phyloP scores from a whole-genome alignment of 2,797 vertebrate species.

The Mus spretus region DNA sequence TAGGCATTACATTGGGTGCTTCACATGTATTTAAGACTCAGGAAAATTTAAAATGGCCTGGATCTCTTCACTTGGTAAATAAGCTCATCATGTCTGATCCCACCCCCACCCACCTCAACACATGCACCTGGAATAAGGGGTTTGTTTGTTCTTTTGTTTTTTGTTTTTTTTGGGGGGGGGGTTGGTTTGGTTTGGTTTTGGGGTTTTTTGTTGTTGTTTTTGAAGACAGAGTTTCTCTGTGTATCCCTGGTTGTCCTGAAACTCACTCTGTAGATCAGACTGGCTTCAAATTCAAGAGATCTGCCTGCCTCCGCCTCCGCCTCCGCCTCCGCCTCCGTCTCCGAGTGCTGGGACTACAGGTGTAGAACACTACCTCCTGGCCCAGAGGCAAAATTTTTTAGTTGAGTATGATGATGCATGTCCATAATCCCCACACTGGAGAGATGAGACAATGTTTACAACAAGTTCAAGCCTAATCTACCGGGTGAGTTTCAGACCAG shows the following conservation, averaged over 20 bases:
- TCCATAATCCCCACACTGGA: background rate
- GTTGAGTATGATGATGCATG: background rate
- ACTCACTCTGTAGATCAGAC: background rate
- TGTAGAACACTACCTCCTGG: background rate
- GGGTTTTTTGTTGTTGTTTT: background rate
- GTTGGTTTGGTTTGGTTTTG: background rate
- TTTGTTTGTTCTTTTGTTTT: background rate
- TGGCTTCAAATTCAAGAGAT: background rate
- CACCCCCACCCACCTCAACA: background rate
- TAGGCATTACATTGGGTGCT: background rate
- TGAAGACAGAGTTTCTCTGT: background rate
- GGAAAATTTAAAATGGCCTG: conserved; percentile 49
- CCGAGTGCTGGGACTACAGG: background rate
- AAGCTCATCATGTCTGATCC: background rate
- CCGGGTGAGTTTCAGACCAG: background rate
- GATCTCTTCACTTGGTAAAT: conserved; percentile 54
- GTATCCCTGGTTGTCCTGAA: background rate
- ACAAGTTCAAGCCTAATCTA: background rate
- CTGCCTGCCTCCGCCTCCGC: background rate
- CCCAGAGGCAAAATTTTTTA: conserved; percentile 15
- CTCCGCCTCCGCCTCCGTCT: background rate
- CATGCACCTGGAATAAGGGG: conserved; percentile 16
- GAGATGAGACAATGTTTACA: background rate
- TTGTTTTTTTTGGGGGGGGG: too few species aligned
- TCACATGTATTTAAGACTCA: conserved; percentile 39